Percentiles rank a stretch among this genome's conserved stretches.
Conservation (phyloP, 2,113 vertebrate species). For the Xyrauchen texanus region DNA sequence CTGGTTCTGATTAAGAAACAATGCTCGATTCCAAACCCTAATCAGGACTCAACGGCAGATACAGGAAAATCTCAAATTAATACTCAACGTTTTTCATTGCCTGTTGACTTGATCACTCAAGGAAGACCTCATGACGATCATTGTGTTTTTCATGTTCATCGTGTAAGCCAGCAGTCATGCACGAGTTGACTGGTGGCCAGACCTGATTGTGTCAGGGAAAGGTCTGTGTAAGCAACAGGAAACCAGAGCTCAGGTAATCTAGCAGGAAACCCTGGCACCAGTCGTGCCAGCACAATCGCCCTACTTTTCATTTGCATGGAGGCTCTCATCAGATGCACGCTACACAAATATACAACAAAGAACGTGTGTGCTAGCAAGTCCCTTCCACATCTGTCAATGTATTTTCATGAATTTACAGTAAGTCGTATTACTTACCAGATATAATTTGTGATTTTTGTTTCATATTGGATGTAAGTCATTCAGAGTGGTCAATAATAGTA, state of each 20-base stretch:
- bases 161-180: constrained; percentile 7
- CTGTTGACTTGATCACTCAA: too few species aligned
- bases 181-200: constrained; percentile 26
- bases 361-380: background rate
- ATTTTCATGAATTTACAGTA: background rate
- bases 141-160: background rate
- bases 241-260: constrained; percentile 53
- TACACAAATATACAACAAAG: constrained; percentile 33
- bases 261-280: constrained; percentile 42
- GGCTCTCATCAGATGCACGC: constrained; percentile 21
- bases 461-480: background rate
- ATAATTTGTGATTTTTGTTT: background rate
- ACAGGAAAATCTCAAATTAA: too few species aligned
- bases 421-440: background rate
- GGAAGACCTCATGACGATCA: too few species aligned
- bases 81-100: too few species aligned
- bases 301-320: constrained; percentile 46
- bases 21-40: too few species aligned
- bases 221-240: constrained; percentile 57
- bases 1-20: too few species aligned
- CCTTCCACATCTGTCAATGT: too few species aligned
- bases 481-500: background rate
- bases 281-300: constrained; percentile 7
- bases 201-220: constrained; percentile 53
- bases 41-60: too few species aligned